Conservation (phyloP, 2,888 invertebrate genomes). For the Taphrorychus bicolor region DNA sequence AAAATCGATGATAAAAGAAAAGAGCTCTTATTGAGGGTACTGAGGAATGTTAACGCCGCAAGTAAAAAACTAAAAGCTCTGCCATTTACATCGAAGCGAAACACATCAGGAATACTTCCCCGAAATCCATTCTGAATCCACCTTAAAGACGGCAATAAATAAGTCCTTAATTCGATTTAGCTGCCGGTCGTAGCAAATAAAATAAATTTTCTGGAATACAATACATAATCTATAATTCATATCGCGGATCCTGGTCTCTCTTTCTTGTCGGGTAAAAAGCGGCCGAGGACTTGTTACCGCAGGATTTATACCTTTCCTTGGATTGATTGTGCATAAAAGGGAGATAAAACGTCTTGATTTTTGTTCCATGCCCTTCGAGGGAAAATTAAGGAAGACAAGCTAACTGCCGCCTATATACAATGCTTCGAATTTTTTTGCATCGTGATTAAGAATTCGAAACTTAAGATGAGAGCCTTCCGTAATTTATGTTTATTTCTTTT, state of each 20-base stretch:
- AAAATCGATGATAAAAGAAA: too few relatives aligned
- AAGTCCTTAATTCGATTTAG: conserved; percentile 53
- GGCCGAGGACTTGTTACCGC: conserved; percentile 48
- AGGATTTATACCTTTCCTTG: conserved; percentile 49
- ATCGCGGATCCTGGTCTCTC: conserved; percentile 43
- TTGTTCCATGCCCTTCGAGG: conserved; percentile 33
- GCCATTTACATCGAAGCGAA: not conserved
- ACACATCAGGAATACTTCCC: not conserved
- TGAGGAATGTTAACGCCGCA: not conserved
- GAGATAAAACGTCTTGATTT: conserved; percentile 42
- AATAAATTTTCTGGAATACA: conserved; percentile 56
- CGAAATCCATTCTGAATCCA: conserved; percentile 42
- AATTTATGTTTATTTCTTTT: conserved; percentile 48
- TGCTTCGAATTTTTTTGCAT: conserved; percentile 40
- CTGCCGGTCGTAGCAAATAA: conserved; percentile 53
- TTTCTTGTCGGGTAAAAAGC: conserved; percentile 45
- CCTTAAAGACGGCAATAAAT: conserved; percentile 51
- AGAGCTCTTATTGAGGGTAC: not conserved
- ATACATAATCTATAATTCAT: conserved; percentile 59
- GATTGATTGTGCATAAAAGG: conserved; percentile 45
- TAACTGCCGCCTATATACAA: conserved; percentile 57
- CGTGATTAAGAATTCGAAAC: conserved; percentile 28
- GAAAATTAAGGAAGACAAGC: conserved; percentile 53
- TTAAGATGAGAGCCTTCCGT: conserved; percentile 15
- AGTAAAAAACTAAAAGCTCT: not conserved